These are phyloP conservation scores for Rutpela maculata DNA, from an alignment of 2,888 invertebrate species.

Conservation along the genomic window DNA sequence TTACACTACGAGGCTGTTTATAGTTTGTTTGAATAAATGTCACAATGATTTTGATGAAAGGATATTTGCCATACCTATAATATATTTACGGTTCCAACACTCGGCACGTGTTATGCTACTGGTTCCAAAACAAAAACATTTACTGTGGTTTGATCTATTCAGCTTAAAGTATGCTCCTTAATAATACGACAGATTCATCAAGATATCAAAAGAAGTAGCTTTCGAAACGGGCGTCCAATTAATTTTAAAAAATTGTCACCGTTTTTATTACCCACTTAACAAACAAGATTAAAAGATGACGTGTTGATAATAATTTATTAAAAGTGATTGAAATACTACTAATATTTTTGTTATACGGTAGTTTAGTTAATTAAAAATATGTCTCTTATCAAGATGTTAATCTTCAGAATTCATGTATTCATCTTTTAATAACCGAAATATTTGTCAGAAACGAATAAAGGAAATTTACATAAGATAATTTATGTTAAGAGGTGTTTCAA, in stretches of 20 bases:
- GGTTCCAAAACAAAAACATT: slow-evolving; percentile 25
- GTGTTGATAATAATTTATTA: slow-evolving; percentile 44
- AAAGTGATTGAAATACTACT: slow-evolving; percentile 37
- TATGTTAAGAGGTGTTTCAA: not conserved
- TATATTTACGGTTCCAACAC: not conserved
- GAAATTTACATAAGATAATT: not conserved
- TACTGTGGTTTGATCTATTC: slow-evolving; percentile 19
- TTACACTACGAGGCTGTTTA: slow-evolving; percentile 42
- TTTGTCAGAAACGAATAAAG: slow-evolving; percentile 10
- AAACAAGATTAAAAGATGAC: slow-evolving; percentile 43
- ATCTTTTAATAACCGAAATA: slow-evolving; percentile 17
- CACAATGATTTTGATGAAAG: too few relatives aligned
- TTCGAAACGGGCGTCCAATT: slow-evolving; percentile 36
- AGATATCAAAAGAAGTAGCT: slow-evolving; percentile 34
- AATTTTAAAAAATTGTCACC: slow-evolving; percentile 41
- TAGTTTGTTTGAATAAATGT: too few relatives aligned
- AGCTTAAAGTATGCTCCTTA: slow-evolving; percentile 12
- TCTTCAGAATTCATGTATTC: not conserved
- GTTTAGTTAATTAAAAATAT: slow-evolving; percentile 33
- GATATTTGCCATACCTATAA: too few relatives aligned
- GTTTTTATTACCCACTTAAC: slow-evolving; percentile 40
- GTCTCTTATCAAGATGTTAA: slow-evolving; percentile 22
- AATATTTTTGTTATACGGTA: slow-evolving; percentile 32
- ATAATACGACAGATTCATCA: slow-evolving; percentile 35
- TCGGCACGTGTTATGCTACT: slow-evolving; percentile 22